A percentile compares a stretch with the other conserved stretches of the same genome.
Evolutionary conservation across 1,140 invertebrate species (phyloP).

Genomic region (Atta cephalotes): DNA sequence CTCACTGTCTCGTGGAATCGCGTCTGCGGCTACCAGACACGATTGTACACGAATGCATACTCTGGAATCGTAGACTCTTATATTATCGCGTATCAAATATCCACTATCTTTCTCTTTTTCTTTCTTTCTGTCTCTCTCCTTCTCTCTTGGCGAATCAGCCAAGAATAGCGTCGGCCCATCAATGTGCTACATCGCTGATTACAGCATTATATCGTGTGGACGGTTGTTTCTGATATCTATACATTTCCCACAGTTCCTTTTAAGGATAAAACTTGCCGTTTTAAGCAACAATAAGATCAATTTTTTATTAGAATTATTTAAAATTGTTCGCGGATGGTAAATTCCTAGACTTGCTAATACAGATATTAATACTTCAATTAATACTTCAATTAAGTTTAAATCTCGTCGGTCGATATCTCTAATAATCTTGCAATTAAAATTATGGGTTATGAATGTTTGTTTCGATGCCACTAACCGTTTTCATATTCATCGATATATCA

Average conservation of each 20-base stretch:
- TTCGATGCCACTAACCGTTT: slow-evolving; percentile 1
- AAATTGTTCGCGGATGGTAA: not conserved
- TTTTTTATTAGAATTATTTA: slow-evolving; percentile 33
- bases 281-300: slow-evolving; percentile 18
- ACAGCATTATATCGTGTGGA: slow-evolving; percentile 11
- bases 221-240: slow-evolving; percentile 28
- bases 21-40: slow-evolving; percentile 62
- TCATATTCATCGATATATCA: slow-evolving; percentile 38
- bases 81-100: slow-evolving; percentile 51
- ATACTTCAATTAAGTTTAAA: not conserved
- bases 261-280: slow-evolving; percentile 4
- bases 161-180: slow-evolving; percentile 32
- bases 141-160: not conserved
- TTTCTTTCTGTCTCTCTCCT: not conserved
- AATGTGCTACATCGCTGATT: slow-evolving; percentile 35
- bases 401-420: not conserved
- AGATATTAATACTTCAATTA: not conserved
- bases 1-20: slow-evolving; percentile 63
- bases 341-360: not conserved
- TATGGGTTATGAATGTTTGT: slow-evolving; percentile 13
- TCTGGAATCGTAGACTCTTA: slow-evolving; percentile 25
- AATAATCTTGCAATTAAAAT: slow-evolving; percentile 3
- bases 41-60: slow-evolving; percentile 42
- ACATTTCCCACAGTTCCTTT: not conserved
- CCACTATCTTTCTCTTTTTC: not conserved